Percentiles rank a stretch among this genome's conserved stretches.
These are phyloP conservation scores for Diaperis boleti DNA, from an alignment of 2,888 invertebrate species.

Conservation along the genomic window DNA sequence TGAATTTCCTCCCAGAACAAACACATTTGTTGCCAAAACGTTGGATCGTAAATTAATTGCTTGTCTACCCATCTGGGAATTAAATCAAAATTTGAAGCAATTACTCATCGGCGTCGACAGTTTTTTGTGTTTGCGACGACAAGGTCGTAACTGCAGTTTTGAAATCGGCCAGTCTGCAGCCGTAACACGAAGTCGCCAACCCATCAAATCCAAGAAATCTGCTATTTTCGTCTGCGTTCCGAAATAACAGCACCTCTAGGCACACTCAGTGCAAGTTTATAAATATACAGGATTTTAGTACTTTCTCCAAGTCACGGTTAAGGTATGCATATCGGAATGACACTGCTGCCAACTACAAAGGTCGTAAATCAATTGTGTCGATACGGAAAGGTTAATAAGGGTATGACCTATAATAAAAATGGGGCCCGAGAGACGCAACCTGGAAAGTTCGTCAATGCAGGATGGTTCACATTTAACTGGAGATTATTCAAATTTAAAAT, in stretches of 20 bases:
- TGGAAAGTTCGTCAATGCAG: neutral
- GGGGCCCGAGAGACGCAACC: constrained; percentile 13
- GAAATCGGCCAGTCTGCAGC: too few species aligned
- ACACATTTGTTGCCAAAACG: neutral
- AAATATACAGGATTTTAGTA: constrained; percentile 8
- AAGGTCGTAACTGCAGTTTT: too few species aligned
- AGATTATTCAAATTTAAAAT: neutral
- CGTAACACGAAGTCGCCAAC: neutral
- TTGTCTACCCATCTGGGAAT: neutral
- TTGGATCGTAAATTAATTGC: neutral
- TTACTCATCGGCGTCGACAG: neutral
- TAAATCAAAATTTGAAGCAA: neutral
- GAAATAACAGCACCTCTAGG: constrained; percentile 23
- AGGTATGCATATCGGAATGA: constrained; percentile 8
- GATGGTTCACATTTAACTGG: neutral
- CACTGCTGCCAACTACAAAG: neutral
- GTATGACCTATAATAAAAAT: constrained; percentile 23
- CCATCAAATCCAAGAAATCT: neutral
- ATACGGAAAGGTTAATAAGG: constrained; percentile 23
- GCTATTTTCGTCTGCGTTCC: constrained; percentile 3
- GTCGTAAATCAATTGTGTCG: neutral
- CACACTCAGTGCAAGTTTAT: constrained; percentile 15
- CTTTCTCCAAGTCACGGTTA: constrained; percentile 6
- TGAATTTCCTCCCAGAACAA: neutral
- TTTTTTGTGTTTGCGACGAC: too few species aligned